Base-by-base conservation (phyloP, 2,888 invertebrate genomes). In the Polyommatus icarus region DNA sequence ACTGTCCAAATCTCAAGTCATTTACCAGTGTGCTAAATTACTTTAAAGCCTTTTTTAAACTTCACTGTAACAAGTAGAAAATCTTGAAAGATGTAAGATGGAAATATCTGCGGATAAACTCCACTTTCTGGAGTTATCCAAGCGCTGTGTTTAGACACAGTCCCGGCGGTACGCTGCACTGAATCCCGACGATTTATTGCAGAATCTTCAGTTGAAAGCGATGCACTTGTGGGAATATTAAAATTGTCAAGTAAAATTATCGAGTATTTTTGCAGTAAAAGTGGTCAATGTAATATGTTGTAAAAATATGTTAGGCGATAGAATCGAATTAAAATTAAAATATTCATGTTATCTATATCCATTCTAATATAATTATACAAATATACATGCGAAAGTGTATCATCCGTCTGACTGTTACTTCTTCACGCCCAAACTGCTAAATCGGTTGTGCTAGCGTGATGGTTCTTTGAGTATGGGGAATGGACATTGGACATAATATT, bases 141-240 rank as follows among this genome's bases (percentile, higher is more conserved):
- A 67, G 67, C 67, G 4, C 67, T 67, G 29, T 61, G 61, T 67
- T 67, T 67, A 67, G 67, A 67, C 29, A 29, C 15, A 18, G 29
- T 32, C 67, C 67, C 29, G 1, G 67, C 15, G 67, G 67, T 5
- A 15, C 29, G 67, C 29, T 67, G 67, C 15, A 67, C 67, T 32
- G 29, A 67, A 67, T 67, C 67, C 12, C 6, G 4, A 32, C 67
- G 15, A 67, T 67, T 67, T 67, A 67, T 67, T 67, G 67, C 29
- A 67, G 67, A 67, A 67, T 67, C 67, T 67, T 29, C 67, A 67
- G 67, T 67, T 67, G 67, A 32, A 24, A 32, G 18, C 67, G 61
- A 29, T 67, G 61, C 12, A 24, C 61, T 67, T 67, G 15, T 15
- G 29, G 67, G 29, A 67, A 67, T 67, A 67, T 67, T 67, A 32